These are phyloP conservation scores for Pararge aegeria DNA, from an alignment of 1,140 invertebrate genomes.

Conservation along the genomic window DNA sequence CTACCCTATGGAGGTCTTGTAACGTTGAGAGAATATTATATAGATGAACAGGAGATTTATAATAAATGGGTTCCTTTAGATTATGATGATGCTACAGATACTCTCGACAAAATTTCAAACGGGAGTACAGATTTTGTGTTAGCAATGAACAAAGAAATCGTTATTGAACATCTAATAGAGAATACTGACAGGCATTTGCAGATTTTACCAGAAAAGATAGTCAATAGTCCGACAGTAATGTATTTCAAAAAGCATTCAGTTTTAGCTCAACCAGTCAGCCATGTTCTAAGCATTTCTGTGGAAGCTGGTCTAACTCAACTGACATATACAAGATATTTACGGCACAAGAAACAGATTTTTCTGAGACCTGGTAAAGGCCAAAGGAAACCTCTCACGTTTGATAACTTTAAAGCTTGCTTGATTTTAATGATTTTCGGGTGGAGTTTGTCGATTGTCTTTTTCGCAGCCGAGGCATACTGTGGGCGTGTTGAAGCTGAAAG, in stretches of 20 bases:
- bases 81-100: constrained; percentile 23
- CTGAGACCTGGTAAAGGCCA: constrained; percentile 5
- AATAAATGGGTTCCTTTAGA: constrained; percentile 41
- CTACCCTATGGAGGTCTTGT: constrained; percentile 42
- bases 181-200: constrained; percentile 42
- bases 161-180: constrained; percentile 39
- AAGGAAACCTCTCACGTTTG: constrained; percentile 34
- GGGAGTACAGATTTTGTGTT: constrained; percentile 46
- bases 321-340: constrained; percentile 31
- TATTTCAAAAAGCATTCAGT: constrained; percentile 53
- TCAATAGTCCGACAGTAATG: constrained; percentile 54
- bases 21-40: constrained; percentile 45
- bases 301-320: constrained; percentile 52
- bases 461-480: constrained; percentile 46
- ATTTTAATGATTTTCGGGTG: constrained; percentile 41
- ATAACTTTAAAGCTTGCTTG: constrained; percentile 45
- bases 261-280: constrained; percentile 34
- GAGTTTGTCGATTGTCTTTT: constrained; percentile 43
- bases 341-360: constrained; percentile 32
- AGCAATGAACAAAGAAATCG: constrained; percentile 48
- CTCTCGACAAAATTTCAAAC: constrained; percentile 38
- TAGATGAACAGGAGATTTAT: constrained; percentile 39
- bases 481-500: constrained; percentile 25
- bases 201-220: constrained; percentile 51
- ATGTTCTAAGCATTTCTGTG: constrained; percentile 34